Evolutionary conservation across 2,797 vertebrate species (phyloP).

Genomic region (Balearica regulorum): DNA sequence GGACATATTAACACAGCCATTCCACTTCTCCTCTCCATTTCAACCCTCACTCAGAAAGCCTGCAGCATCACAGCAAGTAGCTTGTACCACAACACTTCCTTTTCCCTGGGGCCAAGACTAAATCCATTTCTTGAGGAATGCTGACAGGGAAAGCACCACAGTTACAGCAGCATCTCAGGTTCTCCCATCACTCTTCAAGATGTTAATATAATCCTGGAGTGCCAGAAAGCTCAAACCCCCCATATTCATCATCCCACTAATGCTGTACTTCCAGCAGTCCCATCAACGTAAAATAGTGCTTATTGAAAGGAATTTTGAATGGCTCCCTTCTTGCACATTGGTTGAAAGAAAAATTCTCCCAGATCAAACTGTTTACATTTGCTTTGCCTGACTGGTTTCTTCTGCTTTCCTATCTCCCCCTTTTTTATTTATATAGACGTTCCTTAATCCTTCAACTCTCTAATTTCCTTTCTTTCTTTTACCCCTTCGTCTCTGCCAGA

Average conservation of each 20-base stretch:
- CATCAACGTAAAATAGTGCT: constrained; percentile 36
- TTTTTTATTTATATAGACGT: background rate
- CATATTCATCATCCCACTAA: constrained; percentile 4
- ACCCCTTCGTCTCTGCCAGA: background rate
- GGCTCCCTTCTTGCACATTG: background rate
- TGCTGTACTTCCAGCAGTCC: constrained; percentile 20
- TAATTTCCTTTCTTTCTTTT: background rate
- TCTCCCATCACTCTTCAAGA: background rate
- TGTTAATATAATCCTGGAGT: background rate
- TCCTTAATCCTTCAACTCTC: background rate
- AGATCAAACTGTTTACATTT: constrained; percentile 8
- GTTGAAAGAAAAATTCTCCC: background rate
- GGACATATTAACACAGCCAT: background rate
- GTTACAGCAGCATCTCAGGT: background rate
- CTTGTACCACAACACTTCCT: background rate
- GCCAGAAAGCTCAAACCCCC: background rate
- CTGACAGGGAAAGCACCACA: background rate
- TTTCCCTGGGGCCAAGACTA: background rate
- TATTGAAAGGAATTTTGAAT: constrained; percentile 27
- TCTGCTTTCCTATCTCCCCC: background rate
- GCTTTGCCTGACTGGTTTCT: background rate
- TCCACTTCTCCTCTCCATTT: background rate
- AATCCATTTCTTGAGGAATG: background rate
- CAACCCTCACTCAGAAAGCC: background rate
- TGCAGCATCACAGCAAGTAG: background rate